Evolutionary conservation across 2,113 vertebrate genomes (phyloP).

Genomic region (Toxostoma redivivum): DNA sequence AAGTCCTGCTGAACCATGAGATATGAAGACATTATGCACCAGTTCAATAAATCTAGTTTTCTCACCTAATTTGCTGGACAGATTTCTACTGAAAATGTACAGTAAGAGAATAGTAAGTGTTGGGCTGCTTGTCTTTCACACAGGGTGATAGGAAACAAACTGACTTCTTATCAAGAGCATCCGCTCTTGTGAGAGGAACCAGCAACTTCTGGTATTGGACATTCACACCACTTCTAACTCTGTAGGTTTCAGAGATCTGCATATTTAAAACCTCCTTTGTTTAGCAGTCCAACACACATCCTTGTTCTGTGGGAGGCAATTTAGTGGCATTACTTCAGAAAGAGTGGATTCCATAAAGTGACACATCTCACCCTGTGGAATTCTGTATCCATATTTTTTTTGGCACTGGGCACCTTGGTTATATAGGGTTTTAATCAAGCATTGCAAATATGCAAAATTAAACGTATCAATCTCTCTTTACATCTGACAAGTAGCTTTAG

Average conservation of each 20-base stretch:
- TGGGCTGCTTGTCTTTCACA: neutral
- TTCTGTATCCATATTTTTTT: neutral
- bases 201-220: neutral
- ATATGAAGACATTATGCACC: neutral
- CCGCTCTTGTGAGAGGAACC: neutral
- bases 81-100: neutral
- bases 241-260: neutral
- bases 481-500: neutral
- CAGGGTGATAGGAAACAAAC: neutral
- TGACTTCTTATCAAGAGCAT: neutral
- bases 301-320: neutral
- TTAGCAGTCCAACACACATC: neutral
- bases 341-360: neutral
- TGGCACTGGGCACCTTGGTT: neutral
- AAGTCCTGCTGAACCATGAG: neutral
- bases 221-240: neutral
- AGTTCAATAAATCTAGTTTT: neutral
- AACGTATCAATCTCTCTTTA: neutral
- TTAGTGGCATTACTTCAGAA: neutral
- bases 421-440: neutral
- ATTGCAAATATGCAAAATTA: neutral
- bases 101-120: neutral
- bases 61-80: neutral
- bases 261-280: neutral
- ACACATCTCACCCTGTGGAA: neutral